These are phyloP conservation scores for Poecile montanus DNA, from an alignment of 2,797 vertebrate species.

Conservation along the genomic window DNA sequence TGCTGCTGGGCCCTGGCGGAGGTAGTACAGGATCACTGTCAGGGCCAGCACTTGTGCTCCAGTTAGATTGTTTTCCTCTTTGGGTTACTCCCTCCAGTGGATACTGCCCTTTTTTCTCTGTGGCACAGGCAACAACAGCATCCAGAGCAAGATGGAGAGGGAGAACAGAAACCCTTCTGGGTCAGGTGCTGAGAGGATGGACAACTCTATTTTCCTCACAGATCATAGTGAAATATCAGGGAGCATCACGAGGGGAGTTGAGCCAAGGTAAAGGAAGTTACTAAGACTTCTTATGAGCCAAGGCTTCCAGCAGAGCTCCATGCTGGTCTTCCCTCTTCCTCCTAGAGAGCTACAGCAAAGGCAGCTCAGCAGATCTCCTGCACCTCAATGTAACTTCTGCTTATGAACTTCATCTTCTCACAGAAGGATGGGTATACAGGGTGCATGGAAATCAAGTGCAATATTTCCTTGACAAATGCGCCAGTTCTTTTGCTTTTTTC, in stretches of 20 bases:
- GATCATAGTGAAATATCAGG: not conserved
- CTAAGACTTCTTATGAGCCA: conserved; percentile 36
- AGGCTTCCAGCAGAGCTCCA: conserved; percentile 34
- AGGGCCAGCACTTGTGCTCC: conserved; percentile 40
- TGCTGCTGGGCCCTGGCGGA: conserved; percentile 42
- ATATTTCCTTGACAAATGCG: not conserved
- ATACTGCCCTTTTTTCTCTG: conserved; percentile 2
- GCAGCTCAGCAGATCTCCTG: conserved; percentile 18
- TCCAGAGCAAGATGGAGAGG: not conserved
- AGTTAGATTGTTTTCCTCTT: not conserved
- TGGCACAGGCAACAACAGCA: not conserved
- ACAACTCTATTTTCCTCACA: not conserved
- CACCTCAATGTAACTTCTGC: conserved; percentile 18
- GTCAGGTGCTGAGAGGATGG: conserved; percentile 12
- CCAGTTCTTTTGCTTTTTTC: conserved; percentile 31
- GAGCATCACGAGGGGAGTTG: not conserved
- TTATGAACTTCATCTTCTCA: conserved; percentile 30
- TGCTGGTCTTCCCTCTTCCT: conserved; percentile 12
- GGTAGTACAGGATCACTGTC: conserved; percentile 60
- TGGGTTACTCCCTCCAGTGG: not conserved
- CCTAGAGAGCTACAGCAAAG: not conserved
- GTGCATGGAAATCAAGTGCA: conserved; percentile 22
- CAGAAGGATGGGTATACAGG: not conserved
- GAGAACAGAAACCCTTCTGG: conserved; percentile 10
- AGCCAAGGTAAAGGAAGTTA: conserved; percentile 43